Evolutionary conservation across 2,888 invertebrate genomes (phyloP), one percentile per base, ranked within the genome.

Genomic region (Phymatocera aterrima): DNA sequence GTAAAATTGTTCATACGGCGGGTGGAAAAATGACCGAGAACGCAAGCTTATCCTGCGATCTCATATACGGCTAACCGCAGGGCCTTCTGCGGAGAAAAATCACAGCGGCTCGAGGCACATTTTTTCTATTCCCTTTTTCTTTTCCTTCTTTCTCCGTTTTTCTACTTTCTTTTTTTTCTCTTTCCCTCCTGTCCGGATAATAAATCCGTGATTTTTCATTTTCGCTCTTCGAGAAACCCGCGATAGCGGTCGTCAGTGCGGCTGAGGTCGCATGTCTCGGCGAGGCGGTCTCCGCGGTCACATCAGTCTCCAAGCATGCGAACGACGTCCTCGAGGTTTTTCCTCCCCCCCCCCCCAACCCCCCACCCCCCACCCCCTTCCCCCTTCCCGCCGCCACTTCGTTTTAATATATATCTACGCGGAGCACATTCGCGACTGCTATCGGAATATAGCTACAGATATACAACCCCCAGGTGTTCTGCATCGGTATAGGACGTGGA

Each of bases 281-380:
- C 89, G 86, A 90, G 90, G 90, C 90, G 90, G 90, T 89, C 90
- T 89, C 88, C 85, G 85, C 85, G 87, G 88, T 87, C 88, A 90
- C 90, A 90, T 90, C 90, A 89, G 88, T 90, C 89, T 90, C 88
- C 84, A 84, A 89, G 90, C 90, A 90, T 90, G 90, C 90, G 88
- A 90, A 85, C 75, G 60, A 75, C 75, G 75, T 85, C 80, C 85
- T 81, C 85, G 81, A 86, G 84, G 57, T 75, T n/a, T n/a, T n/a
- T n/a, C n/a, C n/a, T n/a, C 37, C 40, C 75, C 40, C 60, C 57
- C n/a, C n/a, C n/a, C n/a, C n/a, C n/a, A n/a, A n/a, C n/a, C n/a
- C n/a, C n/a, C n/a, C n/a, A n/a, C n/a, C n/a, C n/a, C n/a, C n/a
- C n/a, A n/a, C n/a, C n/a, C n/a, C n/a, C n/a, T n/a, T n/a, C n/a